Evolutionary conservation across 1,140 invertebrate genomes (phyloP).

Genomic region (Lepidurus arcticus): DNA sequence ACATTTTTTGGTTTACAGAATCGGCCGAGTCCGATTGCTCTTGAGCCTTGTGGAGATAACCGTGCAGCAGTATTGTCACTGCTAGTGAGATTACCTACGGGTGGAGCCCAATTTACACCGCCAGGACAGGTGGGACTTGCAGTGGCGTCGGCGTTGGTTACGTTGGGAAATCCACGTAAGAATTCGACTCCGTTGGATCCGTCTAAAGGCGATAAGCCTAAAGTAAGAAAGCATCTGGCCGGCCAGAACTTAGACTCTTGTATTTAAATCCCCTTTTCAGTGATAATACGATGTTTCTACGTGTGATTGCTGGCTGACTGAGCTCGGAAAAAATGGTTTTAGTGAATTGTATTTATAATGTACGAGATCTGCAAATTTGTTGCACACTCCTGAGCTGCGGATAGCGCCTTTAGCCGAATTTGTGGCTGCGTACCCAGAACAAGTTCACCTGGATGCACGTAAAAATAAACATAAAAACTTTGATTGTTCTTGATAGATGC

Average conservation of each 20-base stretch:
- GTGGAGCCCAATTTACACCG: slow-evolving; percentile 68
- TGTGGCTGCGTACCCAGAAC: slow-evolving; percentile 11
- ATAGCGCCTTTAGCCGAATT: slow-evolving; percentile 15
- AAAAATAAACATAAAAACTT: not conserved
- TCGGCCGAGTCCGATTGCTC: slow-evolving; percentile 82
- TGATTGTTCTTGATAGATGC: too few species aligned
- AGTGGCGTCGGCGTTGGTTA: not conserved
- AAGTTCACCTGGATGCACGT: not conserved
- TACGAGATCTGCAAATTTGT: not conserved
- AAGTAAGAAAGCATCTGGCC: slow-evolving; percentile 1
- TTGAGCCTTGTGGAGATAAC: slow-evolving; percentile 84
- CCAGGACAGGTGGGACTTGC: slow-evolving; percentile 64
- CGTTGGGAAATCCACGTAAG: not conserved
- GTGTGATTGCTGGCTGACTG: not conserved
- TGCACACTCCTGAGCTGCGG: not conserved
- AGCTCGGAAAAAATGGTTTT: not conserved
- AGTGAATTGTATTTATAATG: not conserved
- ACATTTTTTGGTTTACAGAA: slow-evolving; percentile 48
- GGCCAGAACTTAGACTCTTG: slow-evolving; percentile 9
- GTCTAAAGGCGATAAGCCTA: not conserved
- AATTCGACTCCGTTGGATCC: not conserved
- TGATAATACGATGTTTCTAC: not conserved
- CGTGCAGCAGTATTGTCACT: slow-evolving; percentile 87
- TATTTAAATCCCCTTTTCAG: not conserved
- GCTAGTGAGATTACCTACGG: slow-evolving; percentile 78